These are phyloP conservation scores for Palythoa grandis DNA, from an alignment of 92 coral and sea anemone genomes.

Conservation along the genomic window DNA sequence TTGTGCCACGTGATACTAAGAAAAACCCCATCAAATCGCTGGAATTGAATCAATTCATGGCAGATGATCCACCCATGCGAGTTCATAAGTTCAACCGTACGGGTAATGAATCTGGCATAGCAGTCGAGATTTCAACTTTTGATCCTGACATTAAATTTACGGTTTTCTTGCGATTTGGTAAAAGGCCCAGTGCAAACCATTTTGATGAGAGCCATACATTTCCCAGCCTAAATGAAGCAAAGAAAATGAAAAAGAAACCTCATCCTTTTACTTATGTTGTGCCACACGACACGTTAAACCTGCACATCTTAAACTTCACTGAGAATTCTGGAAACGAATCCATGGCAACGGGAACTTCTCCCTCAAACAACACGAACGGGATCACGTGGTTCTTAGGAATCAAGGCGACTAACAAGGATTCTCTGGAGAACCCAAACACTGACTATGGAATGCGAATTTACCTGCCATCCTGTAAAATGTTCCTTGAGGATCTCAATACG, in stretches of 20 bases:
- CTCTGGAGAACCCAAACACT: conserved; percentile 57
- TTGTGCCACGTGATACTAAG: conserved; percentile 80
- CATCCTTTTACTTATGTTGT: conserved; percentile 87
- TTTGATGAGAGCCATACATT: conserved; percentile 73
- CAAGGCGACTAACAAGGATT: conserved; percentile 74
- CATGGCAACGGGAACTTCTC: conserved; percentile 11
- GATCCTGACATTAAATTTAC: conserved; percentile 74
- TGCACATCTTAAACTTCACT: conserved; percentile 44
- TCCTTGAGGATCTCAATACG: conserved; percentile 72
- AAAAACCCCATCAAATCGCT: conserved; percentile 73
- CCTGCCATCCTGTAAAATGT: conserved; percentile 89
- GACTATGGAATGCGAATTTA: conserved; percentile 82
- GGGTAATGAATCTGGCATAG: conserved; percentile 72
- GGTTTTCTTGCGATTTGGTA: conserved; percentile 62
- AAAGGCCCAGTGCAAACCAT: conserved; percentile 80
- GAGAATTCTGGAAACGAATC: conserved; percentile 57
- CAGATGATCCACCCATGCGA: conserved; percentile 84
- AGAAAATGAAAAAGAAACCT: conserved; percentile 82
- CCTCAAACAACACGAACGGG: conserved; percentile 52
- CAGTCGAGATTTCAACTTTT: conserved; percentile 67
- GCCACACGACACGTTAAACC: conserved; percentile 66
- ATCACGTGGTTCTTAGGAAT: conserved; percentile 82
- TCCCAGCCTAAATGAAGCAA: conserved; percentile 72
- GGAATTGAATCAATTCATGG: conserved; percentile 74
- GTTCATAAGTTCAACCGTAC: conserved; percentile 95